Base-by-base conservation (phyloP, 53 echinoderm and acorn worm species). In the Crossaster papposus region DNA sequence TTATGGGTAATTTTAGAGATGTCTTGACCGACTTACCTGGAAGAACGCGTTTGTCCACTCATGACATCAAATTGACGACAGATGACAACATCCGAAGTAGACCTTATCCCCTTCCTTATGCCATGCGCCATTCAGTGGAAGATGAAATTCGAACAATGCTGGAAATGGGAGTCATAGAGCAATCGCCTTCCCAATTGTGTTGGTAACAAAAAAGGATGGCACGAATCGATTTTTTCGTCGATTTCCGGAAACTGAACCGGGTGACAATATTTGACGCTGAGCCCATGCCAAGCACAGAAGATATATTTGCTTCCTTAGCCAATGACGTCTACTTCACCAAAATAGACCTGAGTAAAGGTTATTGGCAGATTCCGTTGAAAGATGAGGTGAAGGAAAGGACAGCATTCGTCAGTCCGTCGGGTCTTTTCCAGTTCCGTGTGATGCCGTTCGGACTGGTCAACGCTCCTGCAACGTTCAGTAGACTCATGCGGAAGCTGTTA, bases 341-440 rank as follows among this genome's bases (percentile, higher is more conserved):
- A 28, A 30, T 92, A 3, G 92, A 92, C 78, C 51, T 92, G 13
- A 92, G 85, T 36, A 92, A 92, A 30, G 86, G 92, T n/a, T 89
- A 92, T 23, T 92, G 89, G 92, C 92, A 92, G 37, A 75, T 92
- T 29, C 89, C 89, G 0, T 55, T 92, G 44, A 80, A 55, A 15
- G 35, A 80, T 28, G 72, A 88, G 15, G 88, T 51, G 2, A 91
- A 55, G 44, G 72, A 52, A 3, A 52, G 53, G 31, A 91, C 92
- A 3, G 88, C 92, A 2, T 91, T 91, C 23, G 37, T 79, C 1
- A 32, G 54, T 4, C 85, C 80, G 52, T 35, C 78, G 38, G 58
- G 81, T 11, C 51, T 91, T 0, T 88, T 53, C 38, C 92, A 91
- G 54, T 91, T 54, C 31, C 22, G 80, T 36, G 86, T 72, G 20